A percentile compares a stretch with the other conserved stretches of the same genome.
phyloP scores from a whole-genome alignment of 2,797 vertebrate genomes.

The Epinephelus awoara region DNA sequence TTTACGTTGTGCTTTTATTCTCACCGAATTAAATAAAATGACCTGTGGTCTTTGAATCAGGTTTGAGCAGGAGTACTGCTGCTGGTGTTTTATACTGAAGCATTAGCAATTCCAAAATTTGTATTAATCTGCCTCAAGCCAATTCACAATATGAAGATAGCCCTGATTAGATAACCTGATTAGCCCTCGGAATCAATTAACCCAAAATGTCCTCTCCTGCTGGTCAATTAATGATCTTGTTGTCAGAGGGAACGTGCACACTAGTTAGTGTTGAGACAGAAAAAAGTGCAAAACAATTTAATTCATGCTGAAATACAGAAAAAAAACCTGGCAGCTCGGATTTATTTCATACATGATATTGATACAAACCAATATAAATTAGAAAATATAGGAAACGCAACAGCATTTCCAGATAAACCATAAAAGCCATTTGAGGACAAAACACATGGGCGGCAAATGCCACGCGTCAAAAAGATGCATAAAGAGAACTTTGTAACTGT shows the following conservation, averaged over 20 bases:
- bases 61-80: not conserved
- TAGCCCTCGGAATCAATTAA: constrained; percentile 17
- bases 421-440: too few relatives aligned
- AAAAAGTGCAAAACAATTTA: not conserved
- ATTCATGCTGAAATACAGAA: not conserved
- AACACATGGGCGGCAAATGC: too few relatives aligned
- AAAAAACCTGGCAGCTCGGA: not conserved
- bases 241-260: constrained; percentile 30
- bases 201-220: constrained; percentile 12
- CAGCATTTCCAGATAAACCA: too few relatives aligned
- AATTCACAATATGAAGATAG: not conserved
- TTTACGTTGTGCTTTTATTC: not conserved
- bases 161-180: constrained; percentile 36
- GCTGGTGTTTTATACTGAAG: not conserved
- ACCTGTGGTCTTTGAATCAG: not conserved
- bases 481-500: too few relatives aligned
- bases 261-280: constrained; percentile 36
- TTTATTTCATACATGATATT: not conserved
- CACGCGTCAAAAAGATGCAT: too few relatives aligned
- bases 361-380: too few relatives aligned
- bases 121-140: not conserved
- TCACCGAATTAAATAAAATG: not conserved
- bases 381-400: too few relatives aligned
- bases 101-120: not conserved
- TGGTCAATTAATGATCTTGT: constrained; percentile 40